phyloP scores from a whole-genome alignment of 2,113 vertebrate genomes.

The Hemichromis elongatus region DNA sequence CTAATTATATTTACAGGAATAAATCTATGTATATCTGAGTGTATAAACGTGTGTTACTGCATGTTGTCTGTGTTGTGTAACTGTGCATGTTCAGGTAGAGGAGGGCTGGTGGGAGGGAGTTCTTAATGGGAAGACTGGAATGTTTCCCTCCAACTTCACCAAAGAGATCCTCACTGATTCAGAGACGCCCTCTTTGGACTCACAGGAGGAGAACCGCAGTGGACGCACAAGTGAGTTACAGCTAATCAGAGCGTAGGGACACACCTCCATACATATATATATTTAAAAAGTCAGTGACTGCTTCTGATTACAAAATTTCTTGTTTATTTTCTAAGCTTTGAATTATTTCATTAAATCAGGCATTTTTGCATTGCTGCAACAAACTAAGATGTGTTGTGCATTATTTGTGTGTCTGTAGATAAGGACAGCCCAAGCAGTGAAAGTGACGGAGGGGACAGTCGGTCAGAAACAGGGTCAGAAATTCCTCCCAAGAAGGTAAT shows the following conservation, averaged over 20 bases:
- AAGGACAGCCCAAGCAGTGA: constrained; percentile 93
- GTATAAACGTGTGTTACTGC: background rate
- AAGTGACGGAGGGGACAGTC: constrained; percentile 88
- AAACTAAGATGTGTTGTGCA: background rate
- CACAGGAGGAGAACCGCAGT: constrained; percentile 83
- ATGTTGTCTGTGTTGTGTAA: background rate
- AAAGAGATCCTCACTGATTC: constrained; percentile 77
- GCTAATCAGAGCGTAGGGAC: background rate
- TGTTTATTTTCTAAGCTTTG: background rate
- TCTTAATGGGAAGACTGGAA: constrained; percentile 90
- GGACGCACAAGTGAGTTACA: constrained; percentile 82
- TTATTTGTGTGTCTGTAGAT: constrained; percentile 66
- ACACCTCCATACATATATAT: background rate
- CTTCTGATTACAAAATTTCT: background rate
- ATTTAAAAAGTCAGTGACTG: background rate
- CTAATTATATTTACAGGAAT: background rate
- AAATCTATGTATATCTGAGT: background rate
- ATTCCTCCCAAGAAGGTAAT: constrained; percentile 90
- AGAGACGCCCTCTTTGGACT: constrained; percentile 75
- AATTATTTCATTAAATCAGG: background rate
- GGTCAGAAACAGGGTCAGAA: constrained; percentile 86
- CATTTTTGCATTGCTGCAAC: background rate
- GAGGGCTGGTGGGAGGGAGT: constrained; percentile 98
- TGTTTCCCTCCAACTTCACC: constrained; percentile 99
- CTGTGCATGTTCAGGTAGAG: constrained; percentile 80